Conservation (phyloP, 2,113 vertebrate genomes). For the Corythornis vintsioides region DNA sequence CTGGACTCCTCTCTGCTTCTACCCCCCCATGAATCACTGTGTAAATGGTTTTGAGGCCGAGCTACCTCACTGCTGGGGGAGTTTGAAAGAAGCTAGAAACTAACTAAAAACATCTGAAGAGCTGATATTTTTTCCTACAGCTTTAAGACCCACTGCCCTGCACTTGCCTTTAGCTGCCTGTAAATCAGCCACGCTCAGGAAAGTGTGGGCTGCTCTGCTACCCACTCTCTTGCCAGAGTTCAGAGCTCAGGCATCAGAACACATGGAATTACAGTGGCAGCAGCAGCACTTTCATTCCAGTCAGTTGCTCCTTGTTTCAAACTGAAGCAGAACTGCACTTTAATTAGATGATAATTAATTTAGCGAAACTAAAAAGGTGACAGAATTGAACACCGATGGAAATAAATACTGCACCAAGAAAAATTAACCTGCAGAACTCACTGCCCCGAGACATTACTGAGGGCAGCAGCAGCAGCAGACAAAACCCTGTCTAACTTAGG, state of each 20-base stretch:
- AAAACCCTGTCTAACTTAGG: background rate
- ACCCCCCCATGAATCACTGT: background rate
- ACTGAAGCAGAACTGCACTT: background rate
- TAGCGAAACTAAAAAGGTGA: conserved; percentile 28
- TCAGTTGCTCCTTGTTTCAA: conserved; percentile 19
- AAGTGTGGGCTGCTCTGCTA: background rate
- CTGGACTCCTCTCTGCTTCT: background rate
- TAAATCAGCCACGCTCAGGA: background rate
- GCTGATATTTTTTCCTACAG: background rate
- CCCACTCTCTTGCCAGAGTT: conserved; percentile 4
- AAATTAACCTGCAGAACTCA: conserved; percentile 25
- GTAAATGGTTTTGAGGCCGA: background rate
- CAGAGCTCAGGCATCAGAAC: conserved; percentile 2
- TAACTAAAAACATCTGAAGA: background rate
- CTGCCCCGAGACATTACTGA: background rate
- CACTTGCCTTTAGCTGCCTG: background rate
- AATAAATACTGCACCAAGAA: conserved; percentile 4
- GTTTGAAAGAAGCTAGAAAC: background rate
- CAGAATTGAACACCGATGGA: background rate
- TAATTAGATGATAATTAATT: conserved; percentile 35
- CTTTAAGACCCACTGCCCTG: background rate
- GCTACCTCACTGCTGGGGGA: background rate
- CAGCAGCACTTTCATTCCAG: conserved; percentile 24
- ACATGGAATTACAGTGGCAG: conserved; percentile 15
- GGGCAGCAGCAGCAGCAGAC: background rate